Evolutionary conservation across 2,888 invertebrate genomes (phyloP).

Genomic region (Pammene aurita): DNA sequence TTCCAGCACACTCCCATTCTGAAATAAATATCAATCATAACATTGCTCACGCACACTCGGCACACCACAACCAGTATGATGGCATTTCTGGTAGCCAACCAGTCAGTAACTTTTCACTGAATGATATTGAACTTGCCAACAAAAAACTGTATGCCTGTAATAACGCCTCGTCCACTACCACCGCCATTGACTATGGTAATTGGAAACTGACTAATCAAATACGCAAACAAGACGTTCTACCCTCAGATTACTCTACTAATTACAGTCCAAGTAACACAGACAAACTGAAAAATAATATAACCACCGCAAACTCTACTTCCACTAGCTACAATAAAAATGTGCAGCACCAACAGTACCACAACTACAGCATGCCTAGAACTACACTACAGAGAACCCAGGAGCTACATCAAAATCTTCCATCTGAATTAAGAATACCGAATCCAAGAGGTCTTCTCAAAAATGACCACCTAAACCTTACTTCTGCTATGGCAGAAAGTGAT

Average conservation of each 20-base stretch:
- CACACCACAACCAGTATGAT: constrained; percentile 74
- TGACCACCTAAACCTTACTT: constrained; percentile 60
- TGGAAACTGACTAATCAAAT: constrained; percentile 72
- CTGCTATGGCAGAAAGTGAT: constrained; percentile 58
- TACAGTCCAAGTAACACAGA: constrained; percentile 62
- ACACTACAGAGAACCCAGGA: constrained; percentile 65
- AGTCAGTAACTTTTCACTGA: constrained; percentile 69
- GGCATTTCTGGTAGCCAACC: constrained; percentile 59
- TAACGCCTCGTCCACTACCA: constrained; percentile 55
- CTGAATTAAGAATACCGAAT: constrained; percentile 75
- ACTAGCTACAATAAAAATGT: constrained; percentile 71
- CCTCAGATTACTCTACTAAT: constrained; percentile 71
- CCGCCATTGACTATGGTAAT: constrained; percentile 71
- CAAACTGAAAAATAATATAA: constrained; percentile 65
- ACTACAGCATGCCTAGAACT: constrained; percentile 63
- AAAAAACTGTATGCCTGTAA: constrained; percentile 72
- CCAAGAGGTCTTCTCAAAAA: constrained; percentile 66
- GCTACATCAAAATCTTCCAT: constrained; percentile 64
- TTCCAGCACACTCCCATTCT: constrained; percentile 64
- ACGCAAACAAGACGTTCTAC: constrained; percentile 68
- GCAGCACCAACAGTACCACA: constrained; percentile 68
- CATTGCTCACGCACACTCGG: constrained; percentile 66
- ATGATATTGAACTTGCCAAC: constrained; percentile 74
- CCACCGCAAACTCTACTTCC: constrained; percentile 54
- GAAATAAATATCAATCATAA: constrained; percentile 63